Conservation (phyloP, 2,888 invertebrate species). For the Axea sp. region DNA sequence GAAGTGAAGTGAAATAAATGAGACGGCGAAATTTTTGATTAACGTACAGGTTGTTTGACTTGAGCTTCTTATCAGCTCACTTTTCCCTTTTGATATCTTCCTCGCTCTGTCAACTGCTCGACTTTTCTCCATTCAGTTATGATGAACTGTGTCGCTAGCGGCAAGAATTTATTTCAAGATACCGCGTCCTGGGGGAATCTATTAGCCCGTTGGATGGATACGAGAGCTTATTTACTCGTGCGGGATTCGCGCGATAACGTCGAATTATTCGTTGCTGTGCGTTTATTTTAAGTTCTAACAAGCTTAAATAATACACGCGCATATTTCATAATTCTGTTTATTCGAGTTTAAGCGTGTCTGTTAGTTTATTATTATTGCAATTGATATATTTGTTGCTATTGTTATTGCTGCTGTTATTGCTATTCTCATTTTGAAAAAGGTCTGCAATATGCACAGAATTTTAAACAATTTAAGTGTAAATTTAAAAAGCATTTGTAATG, state of each 20-base stretch:
- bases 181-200: constrained; percentile 70
- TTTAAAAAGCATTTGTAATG: too few relatives aligned
- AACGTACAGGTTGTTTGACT: constrained; percentile 66
- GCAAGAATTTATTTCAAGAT: constrained; percentile 71
- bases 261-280: constrained; percentile 60
- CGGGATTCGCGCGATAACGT: constrained; percentile 64
- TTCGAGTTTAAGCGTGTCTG: neutral
- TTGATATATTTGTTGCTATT: too few relatives aligned
- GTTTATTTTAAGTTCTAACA: constrained; percentile 9
- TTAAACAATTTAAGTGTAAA: too few relatives aligned
- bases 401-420: too few relatives aligned
- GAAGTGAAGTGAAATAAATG: constrained; percentile 49
- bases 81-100: constrained; percentile 61
- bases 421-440: too few relatives aligned
- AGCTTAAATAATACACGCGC: constrained; percentile 15
- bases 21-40: constrained; percentile 66
- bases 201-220: constrained; percentile 68
- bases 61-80: constrained; percentile 68
- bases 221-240: constrained; percentile 71
- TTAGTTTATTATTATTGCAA: neutral
- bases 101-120: constrained; percentile 65
- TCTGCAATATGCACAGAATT: too few relatives aligned
- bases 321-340: constrained; percentile 18
- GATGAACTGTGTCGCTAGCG: constrained; percentile 75
- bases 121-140: constrained; percentile 64